Percentiles rank a stretch among this genome's conserved stretches.
Evolutionary conservation across 2,888 invertebrate genomes (phyloP).

Genomic region (Drosophila parthenogenetica): DNA sequence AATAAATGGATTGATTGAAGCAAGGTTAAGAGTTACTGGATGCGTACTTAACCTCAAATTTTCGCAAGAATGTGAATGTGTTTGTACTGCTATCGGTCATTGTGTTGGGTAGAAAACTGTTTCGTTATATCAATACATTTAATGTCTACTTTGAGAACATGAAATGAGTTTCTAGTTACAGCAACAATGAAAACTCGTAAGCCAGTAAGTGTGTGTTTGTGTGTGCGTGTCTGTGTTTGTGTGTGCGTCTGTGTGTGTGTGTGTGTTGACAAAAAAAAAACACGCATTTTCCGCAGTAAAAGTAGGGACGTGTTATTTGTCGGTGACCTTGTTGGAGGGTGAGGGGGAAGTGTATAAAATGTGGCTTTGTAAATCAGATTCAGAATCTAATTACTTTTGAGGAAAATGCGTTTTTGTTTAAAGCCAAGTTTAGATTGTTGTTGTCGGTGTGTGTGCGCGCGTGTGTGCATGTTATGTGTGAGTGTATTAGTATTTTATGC

Average conservation of each 20-base stretch:
- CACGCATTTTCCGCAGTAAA: slow-evolving; percentile 33
- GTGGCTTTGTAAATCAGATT: not conserved
- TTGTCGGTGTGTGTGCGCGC: not conserved
- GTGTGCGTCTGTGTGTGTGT: not conserved
- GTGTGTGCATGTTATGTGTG: not conserved
- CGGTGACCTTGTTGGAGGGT: not conserved
- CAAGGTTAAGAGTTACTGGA: slow-evolving; percentile 2
- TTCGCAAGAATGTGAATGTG: not conserved
- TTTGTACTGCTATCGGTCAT: not conserved
- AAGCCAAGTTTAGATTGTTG: not conserved
- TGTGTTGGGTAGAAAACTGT: not conserved
- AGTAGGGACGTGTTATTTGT: not conserved
- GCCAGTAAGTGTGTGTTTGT: not conserved
- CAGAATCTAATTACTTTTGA: slow-evolving; percentile 1
- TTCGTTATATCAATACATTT: slow-evolving; percentile 10
- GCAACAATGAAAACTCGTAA: slow-evolving; percentile 4
- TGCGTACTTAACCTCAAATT: not conserved
- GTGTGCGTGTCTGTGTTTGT: not conserved
- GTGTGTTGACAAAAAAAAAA: slow-evolving; percentile 10
- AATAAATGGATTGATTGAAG: slow-evolving; percentile 8
- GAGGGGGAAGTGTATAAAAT: not conserved
- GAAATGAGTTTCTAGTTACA: slow-evolving; percentile 4
- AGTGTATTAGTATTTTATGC: slow-evolving; percentile 48
- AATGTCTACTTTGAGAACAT: slow-evolving; percentile 11
- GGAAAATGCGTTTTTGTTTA: slow-evolving; percentile 34